These are phyloP conservation scores for Hippocampus guttulatus DNA, from an alignment of 2,113 vertebrate species.

Conservation along the genomic window DNA sequence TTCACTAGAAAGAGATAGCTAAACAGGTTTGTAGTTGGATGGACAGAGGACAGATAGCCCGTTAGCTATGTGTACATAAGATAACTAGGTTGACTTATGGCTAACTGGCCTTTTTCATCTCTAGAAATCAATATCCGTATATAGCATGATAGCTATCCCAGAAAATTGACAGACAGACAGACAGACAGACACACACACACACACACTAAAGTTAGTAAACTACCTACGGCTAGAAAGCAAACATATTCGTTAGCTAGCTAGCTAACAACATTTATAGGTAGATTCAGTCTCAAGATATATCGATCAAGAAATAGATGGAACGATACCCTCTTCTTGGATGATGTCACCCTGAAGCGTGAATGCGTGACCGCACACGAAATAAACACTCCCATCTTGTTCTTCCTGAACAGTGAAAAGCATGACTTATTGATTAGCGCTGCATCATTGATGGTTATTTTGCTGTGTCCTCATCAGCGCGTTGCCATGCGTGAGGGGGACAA, in stretches of 20 bases:
- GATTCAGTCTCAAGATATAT: background rate
- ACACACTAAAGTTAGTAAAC: too few species aligned
- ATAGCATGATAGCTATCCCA: too few species aligned
- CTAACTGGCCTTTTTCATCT: too few species aligned
- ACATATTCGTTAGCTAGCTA: background rate
- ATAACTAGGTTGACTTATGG: too few species aligned
- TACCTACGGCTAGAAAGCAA: background rate
- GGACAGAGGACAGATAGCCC: too few species aligned
- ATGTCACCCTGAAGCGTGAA: background rate
- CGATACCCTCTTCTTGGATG: background rate
- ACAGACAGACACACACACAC: too few species aligned
- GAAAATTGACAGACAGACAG: too few species aligned
- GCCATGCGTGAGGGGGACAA: background rate
- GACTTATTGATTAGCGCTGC: constrained; percentile 1
- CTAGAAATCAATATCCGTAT: too few species aligned
- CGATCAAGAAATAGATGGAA: background rate
- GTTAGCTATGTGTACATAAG: too few species aligned
- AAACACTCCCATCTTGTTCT: background rate
- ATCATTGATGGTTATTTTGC: background rate
- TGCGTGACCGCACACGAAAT: background rate
- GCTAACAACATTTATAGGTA: background rate
- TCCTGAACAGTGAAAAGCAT: background rate
- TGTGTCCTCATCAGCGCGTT: background rate
- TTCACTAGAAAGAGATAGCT: background rate
- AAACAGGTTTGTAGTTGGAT: background rate